Base-by-base conservation (phyloP, 1,140 invertebrate genomes). In the Sipha flava region DNA sequence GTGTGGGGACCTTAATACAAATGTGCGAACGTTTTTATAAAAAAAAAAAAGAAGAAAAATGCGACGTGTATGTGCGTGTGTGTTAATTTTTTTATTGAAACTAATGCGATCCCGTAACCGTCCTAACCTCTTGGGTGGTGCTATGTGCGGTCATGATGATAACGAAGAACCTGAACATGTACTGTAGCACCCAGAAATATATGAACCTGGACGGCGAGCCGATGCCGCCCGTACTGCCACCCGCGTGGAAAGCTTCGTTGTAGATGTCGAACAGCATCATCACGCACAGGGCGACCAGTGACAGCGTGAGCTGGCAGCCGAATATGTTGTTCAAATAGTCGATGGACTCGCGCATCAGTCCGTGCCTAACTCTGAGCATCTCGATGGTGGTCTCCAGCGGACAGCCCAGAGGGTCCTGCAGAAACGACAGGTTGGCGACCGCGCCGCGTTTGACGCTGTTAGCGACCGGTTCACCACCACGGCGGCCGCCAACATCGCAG, bases 221-320 rank as follows among this genome's bases (percentile, higher is more conserved):
- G n/a, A n/a, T n/a, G n/a, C n/a, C n/a, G n/a, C n/a, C n/a, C n/a
- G n/a, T n/a, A n/a, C n/a, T 18, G 18, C 12, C 5, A 3, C 12
- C 14, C 47, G 16, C 14, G 10, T 23, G 47, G 23, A 75, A 75
- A 1, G 45, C 31, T 34, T 75, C 72, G 72, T 75, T 75, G 31
- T 75, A 75, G n/a, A 75, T 37, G n/a, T 75, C 47, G 6, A 75
- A 54, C 47, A 75, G 31, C 2, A 21, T 75, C 72, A 54, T 75
- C 12, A 75, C n/a, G 47, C 49, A 34, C n/a, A 75, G 47, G 2
- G 31, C 34, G 18, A 49, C 34, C n/a, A 75, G 47, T 0, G 72
- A 75, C 18, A 75, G 31, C 10, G 45, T 10, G n/a, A 75, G 47
- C 23, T 75, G 72, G 3, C 12, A 10, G 6, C 47, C 49, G 31